Evolutionary conservation across 2,113 vertebrate genomes (phyloP).

Genomic region (Engraulis encrasicolus): DNA sequence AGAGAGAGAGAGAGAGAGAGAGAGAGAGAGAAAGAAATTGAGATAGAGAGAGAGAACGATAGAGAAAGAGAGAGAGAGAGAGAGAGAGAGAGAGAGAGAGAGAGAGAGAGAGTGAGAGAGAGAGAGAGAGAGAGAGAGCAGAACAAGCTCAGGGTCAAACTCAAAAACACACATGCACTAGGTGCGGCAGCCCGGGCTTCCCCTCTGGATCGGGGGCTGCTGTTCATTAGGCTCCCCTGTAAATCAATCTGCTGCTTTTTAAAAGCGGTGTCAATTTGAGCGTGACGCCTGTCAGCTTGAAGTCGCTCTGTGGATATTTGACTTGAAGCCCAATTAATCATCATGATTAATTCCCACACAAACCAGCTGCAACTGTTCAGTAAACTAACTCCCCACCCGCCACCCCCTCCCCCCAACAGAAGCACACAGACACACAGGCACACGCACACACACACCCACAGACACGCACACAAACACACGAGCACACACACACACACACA

Average conservation of each 20-base stretch:
- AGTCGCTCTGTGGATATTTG: conserved; percentile 79
- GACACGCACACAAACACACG: conserved; percentile 13
- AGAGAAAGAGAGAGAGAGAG: no score
- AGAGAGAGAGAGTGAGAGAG: conserved; percentile 53
- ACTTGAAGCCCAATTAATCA: conserved; percentile 82
- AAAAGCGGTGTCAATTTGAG: conserved; percentile 80
- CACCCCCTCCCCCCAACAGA: conserved; percentile 53
- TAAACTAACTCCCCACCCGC: conserved; percentile 60
- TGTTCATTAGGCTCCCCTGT: conserved; percentile 76
- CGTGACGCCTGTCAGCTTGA: conserved; percentile 77
- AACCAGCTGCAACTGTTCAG: conserved; percentile 76
- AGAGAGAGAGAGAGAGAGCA: conserved; percentile 22
- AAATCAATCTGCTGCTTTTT: conserved; percentile 81
- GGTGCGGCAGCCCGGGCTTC: conserved; percentile 72
- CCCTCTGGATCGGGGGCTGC: conserved; percentile 69
- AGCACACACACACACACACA: no score
- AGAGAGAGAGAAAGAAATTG: not conserved
- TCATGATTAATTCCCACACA: conserved; percentile 81
- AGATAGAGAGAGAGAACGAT: not conserved
- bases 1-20: conserved; percentile 23
- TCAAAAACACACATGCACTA: conserved; percentile 50
- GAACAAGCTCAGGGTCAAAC: conserved; percentile 49
- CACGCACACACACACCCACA: no score
- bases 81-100: conserved; percentile 8
- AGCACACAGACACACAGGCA: no score